Percentiles rank a stretch among this genome's conserved stretches.
These are phyloP conservation scores for Leiothrix lutea DNA, from an alignment of 2,113 vertebrate genomes.

Conservation along the genomic window DNA sequence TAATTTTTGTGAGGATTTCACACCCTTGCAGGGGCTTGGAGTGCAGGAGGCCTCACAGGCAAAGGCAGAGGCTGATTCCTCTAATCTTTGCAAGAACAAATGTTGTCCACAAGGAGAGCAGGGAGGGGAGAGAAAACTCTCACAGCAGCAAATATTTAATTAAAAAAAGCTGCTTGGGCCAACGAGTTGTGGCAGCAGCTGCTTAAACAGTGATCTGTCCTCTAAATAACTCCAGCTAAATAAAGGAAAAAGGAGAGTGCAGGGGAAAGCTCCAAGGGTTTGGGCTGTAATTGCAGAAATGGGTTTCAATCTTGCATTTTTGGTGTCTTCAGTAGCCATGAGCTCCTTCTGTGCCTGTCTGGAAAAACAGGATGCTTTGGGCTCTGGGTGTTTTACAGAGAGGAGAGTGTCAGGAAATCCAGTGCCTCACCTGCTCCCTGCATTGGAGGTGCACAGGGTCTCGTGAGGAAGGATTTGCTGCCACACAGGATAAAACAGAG, in stretches of 20 bases:
- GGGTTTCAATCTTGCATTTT: neutral
- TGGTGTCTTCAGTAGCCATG: neutral
- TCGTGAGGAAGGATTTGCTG: neutral
- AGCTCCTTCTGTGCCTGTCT: neutral
- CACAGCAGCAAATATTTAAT: conserved; percentile 70
- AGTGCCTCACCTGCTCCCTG: fast-evolving
- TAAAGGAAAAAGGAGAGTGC: neutral
- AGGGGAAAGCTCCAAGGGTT: conserved; percentile 12
- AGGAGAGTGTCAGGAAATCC: neutral
- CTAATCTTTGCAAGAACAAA: conserved; percentile 36
- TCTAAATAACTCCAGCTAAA: conserved; percentile 59
- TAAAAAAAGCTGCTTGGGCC: conserved; percentile 51
- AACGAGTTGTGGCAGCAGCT: conserved; percentile 54
- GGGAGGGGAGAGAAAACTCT: neutral
- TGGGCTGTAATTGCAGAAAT: neutral
- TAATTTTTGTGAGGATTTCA: neutral
- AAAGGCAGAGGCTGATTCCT: neutral
- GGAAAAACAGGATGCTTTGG: neutral
- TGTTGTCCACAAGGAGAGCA: neutral
- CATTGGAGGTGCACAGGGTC: fast-evolving
- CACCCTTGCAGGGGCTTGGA: neutral
- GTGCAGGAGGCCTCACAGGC: neutral
- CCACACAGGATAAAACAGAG: fast-evolving
- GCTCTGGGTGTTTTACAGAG: neutral
- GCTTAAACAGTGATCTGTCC: conserved; percentile 65